Evolutionary conservation across 64 coral and sea anemone genomes (phyloP), one percentile per base, ranked within the genome.

Genomic region (Cladopsammia gracilis): DNA sequence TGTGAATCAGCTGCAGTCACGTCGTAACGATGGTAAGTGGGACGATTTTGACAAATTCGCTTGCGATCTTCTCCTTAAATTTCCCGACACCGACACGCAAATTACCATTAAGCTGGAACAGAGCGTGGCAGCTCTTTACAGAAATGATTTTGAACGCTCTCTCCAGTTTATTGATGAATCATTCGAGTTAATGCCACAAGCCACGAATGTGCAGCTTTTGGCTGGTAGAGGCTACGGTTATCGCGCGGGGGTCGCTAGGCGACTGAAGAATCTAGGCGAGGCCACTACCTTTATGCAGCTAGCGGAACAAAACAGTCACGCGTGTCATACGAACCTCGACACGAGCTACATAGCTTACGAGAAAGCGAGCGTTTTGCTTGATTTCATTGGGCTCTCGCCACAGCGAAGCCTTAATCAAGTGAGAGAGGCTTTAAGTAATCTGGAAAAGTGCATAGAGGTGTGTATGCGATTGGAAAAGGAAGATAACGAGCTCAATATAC

Each of bases 11-110:
- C 65, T 94, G 9, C 92, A 94, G 18, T 25, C 6, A 20, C 62
- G 10, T 47, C 86, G 92, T 62, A 85, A 94, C 20, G 50, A 94
- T 25, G 92, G 85, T 10, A 52, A 26, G 22, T 94, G 92, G 92
- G 77, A 89, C 6, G 13, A 10, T 2, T 94, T 94, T 59, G 58
- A 69, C 18, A 34, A 71, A 47, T 14, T 42, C 13, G 67, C 69
- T 53, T 10, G 61, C 43, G 65, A 48, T 11, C 86, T 94, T 11
- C 62, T 59, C 7, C 34, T 48, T 9, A 72, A 19, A 43, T 85
- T 51, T 25, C 44, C 77, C 14, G 56, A 87, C 46, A 24, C n/a
- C 14, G 77, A 94, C 84, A 60, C 78, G 18, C 86, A 89, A 73
- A 77, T 94, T 62, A 62, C 26, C 3, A 89, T 94, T 25, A 22